Conservation (phyloP, 1,140 invertebrate species). For the Drosophila burlai region DNA sequence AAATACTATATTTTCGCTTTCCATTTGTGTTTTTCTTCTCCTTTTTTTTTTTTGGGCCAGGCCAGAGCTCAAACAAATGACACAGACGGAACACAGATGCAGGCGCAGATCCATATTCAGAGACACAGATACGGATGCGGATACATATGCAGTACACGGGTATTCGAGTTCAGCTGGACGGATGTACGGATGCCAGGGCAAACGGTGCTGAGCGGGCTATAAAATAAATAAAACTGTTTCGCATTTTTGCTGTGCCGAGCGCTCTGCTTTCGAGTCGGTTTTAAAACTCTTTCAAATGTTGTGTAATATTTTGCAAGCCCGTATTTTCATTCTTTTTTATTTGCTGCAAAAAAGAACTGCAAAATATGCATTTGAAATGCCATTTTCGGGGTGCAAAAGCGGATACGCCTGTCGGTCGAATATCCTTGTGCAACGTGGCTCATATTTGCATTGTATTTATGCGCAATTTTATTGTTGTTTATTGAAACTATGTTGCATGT, state of each 20-base stretch:
- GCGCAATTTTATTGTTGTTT: constrained; percentile 71
- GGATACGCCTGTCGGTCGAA: constrained; percentile 38
- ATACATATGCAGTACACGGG: constrained; percentile 19
- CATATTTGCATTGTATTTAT: constrained; percentile 72
- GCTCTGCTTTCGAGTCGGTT: constrained; percentile 53
- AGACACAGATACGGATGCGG: constrained; percentile 17
- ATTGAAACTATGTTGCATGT: constrained; percentile 40
- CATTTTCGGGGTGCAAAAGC: constrained; percentile 20
- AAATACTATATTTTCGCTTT: constrained; percentile 54
- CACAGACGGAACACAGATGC: constrained; percentile 34
- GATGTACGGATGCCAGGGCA: constrained; percentile 20
- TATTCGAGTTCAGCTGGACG: constrained; percentile 9
- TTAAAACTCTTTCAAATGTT: constrained; percentile 60
- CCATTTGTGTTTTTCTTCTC: constrained; percentile 10
- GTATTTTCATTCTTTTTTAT: constrained; percentile 43
- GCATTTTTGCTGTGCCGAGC: constrained; percentile 41
- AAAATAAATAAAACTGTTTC: constrained; percentile 63
- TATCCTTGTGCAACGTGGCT: constrained; percentile 42
- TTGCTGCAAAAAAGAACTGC: neutral
- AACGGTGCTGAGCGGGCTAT: constrained; percentile 26
- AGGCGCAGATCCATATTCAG: constrained; percentile 37
- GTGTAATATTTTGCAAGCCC: constrained; percentile 67
- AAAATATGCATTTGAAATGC: constrained; percentile 45
- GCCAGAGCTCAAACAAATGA: constrained; percentile 42
- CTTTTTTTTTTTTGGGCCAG: neutral